Percentiles rank a stretch among this genome's conserved stretches.
Conservation (phyloP, 1,140 invertebrate genomes). For the Vanessa atalanta region DNA sequence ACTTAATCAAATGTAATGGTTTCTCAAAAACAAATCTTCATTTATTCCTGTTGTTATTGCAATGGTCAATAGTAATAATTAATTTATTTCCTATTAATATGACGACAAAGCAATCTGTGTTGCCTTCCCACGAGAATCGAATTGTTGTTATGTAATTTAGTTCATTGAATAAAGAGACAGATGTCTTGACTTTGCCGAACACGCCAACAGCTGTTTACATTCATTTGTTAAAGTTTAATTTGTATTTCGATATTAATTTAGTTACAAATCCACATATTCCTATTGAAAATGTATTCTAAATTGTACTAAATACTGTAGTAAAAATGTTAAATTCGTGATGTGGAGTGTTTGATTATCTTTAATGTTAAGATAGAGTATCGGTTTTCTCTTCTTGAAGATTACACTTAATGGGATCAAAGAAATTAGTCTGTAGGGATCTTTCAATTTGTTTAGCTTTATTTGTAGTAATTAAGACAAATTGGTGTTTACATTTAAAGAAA, state of each 20-base stretch:
- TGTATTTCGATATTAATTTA: constrained; percentile 10
- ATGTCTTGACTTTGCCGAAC: constrained; percentile 36
- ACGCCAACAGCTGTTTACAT: constrained; percentile 24
- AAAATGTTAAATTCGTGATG: too few relatives aligned
- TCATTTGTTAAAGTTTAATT: constrained; percentile 1
- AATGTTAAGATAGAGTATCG: background rate
- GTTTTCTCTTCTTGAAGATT: too few relatives aligned
- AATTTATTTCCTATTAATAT: constrained; percentile 14
- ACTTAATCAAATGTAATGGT: too few relatives aligned
- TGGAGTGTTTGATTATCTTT: too few relatives aligned
- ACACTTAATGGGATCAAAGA: too few relatives aligned
- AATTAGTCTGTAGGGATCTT: background rate
- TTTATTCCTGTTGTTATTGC: background rate
- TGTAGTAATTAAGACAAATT: background rate
- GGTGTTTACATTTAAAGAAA: background rate
- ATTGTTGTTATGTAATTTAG: constrained; percentile 55
- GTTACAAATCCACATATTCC: too few relatives aligned
- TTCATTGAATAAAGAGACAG: constrained; percentile 48
- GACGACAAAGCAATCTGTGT: constrained; percentile 44
- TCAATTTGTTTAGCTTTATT: background rate
- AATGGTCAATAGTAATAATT: constrained; percentile 20
- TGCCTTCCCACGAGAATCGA: constrained; percentile 59
- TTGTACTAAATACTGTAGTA: too few relatives aligned
- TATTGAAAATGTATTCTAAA: too few relatives aligned
- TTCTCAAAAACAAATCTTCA: too few relatives aligned